Evolutionary conservation across 2,797 vertebrate genomes (phyloP), one percentile per base, ranked within the genome.

Genomic region (Periparus ater): DNA sequence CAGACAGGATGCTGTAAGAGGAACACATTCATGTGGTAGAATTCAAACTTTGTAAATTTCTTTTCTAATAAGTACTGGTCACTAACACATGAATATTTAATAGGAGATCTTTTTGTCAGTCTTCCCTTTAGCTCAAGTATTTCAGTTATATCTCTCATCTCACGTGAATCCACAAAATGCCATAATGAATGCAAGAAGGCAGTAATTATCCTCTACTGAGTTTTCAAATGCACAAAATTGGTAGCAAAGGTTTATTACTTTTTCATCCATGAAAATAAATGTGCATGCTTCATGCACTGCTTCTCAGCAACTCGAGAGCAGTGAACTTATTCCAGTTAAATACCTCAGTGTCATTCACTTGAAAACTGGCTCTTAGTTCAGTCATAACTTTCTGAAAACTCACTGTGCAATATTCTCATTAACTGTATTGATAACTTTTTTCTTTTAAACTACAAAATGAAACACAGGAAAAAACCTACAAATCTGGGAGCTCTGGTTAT

Each of bases 261-360:
- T 81, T 66, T 93, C 93, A 96, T 63, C 85, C 53, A 1, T 95
- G 91, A 7, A 94, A 90, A 94, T 87, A 91, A 92, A 94, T 70
- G 87, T 61, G 60, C 77, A 93, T 60, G 85, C 91, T 96, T 96
- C 91, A 96, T 65, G 95, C 91, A 91, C 95, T 84, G 91, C 91
- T 97, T 94, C 95, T 78, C 89, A 89, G 89, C 72, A 96, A 50
- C 60, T 86, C 32, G 40, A 94, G 85, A 89, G 63, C 73, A 72
- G 26, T 85, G 87, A 96, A 92, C 87, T 91, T 84, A 85, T 25
- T 88, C 66, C 80, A 95, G 89, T 53, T 84, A 96, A 92, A 97
- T 97, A 95, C 76, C 93, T 91, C 85, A 29, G 32, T 83, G 76
- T 84, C 95, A 81, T 89, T 96, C 85, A 88, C 88, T 81, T 84